Conservation (phyloP, 1,140 invertebrate species). For the Pseudomyrmex sp. region DNA sequence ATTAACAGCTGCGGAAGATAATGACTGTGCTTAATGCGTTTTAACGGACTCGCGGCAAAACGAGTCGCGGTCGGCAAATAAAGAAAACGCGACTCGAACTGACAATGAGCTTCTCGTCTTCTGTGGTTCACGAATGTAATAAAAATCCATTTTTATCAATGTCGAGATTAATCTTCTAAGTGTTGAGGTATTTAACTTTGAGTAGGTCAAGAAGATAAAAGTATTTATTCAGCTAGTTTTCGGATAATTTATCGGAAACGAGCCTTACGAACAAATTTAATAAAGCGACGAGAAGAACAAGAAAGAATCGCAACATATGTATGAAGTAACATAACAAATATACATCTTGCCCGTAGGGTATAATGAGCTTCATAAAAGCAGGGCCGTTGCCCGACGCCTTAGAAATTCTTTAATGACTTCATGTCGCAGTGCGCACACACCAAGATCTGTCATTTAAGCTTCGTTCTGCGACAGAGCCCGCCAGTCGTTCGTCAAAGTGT, state of each 20-base stretch:
- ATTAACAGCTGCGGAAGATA: constrained; percentile 48
- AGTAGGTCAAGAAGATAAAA: too few relatives aligned
- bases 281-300: constrained; percentile 35
- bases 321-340: constrained; percentile 35
- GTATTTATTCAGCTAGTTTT: background rate
- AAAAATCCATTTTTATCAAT: background rate
- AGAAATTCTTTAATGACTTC: constrained; percentile 81
- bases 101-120: background rate
- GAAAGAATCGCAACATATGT: constrained; percentile 39
- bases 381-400: constrained; percentile 79
- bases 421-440: constrained; percentile 68
- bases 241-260: constrained; percentile 23
- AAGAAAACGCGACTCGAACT: constrained; percentile 1
- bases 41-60: constrained; percentile 28
- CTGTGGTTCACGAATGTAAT: background rate
- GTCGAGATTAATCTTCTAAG: background rate
- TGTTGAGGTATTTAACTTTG: background rate
- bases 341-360: constrained; percentile 22
- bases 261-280: constrained; percentile 45
- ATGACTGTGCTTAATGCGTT: constrained; percentile 33
- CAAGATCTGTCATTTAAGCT: constrained; percentile 58
- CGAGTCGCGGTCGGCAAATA: background rate
- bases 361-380: constrained; percentile 61
- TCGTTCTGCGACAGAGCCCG: constrained; percentile 30
- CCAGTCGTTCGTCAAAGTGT: constrained; percentile 43